Evolutionary conservation across 2,888 invertebrate genomes (phyloP), one percentile per base, ranked within the genome.

Genomic region (Sipha maydis): DNA sequence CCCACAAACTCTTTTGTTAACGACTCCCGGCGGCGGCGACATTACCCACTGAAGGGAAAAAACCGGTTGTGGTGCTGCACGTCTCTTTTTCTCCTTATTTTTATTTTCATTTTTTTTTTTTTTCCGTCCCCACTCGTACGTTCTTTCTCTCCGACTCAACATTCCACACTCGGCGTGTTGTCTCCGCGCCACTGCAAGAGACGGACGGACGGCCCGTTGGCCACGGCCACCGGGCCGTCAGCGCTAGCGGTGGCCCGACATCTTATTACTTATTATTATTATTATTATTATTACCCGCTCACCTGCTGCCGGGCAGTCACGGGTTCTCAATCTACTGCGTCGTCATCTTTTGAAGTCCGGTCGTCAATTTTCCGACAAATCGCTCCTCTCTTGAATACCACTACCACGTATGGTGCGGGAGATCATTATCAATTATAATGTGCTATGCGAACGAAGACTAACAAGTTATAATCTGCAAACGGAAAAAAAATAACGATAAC

Each of bases 161-260:
- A 86, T 86, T 86, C 86, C 86, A 73, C 79, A 79, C 86, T 28
- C 86, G 86, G 79, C 86, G 86, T 86, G 86, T 86, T 79, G 86
- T 86, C 86, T 71, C 41, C 67, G 67, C 76, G 11, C n/a, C 31
- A 28, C 76, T 7, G 38, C 34, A n/a, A 41, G n/a, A 34, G 41
- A 67, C 41, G 48, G 77, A 69, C 69, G 14, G 41, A 11, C 38
- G 85, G 9, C n/a, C 78, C 77, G 48, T 25, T 25, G 28, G 28
- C 67, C 82, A 17, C 69, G n/a, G 28, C 69, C 82, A 80, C n/a
- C 79, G 38, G 61, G n/a, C 67, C 80, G 38, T 61, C 21, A 80
- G 84, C 84, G 84, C 75, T 76, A 76, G 75, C 67, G 38, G 25
- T 17, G 28, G 67, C 28, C 48, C 71, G 28, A n/a, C 28, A n/a